Evolutionary conservation across 1,140 invertebrate species (phyloP).

Genomic region (Tetraneura akinire): DNA sequence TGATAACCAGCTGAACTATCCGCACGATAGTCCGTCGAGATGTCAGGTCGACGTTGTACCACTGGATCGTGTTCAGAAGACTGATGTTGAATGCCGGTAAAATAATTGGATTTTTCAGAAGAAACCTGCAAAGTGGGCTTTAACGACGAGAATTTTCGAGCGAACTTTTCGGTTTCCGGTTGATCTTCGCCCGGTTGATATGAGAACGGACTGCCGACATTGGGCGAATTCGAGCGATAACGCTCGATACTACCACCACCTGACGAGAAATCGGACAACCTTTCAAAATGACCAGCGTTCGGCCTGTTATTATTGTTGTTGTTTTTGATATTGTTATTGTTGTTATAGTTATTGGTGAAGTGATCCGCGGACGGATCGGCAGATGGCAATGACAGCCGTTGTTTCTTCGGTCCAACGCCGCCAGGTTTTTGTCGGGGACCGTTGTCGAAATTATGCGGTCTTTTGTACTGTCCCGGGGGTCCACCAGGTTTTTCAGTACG

Average conservation of each 20-base stretch:
- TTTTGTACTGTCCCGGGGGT: conserved; percentile 1
- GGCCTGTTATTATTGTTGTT: too few relatives aligned
- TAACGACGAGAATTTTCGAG: not conserved
- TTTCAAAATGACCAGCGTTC: not conserved
- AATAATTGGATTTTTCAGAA: not conserved
- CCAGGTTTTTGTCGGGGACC: not conserved
- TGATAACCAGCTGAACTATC: too few relatives aligned
- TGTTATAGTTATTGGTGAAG: not conserved
- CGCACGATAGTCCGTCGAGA: not conserved
- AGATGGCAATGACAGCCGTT: not conserved
- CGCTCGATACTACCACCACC: not conserved
- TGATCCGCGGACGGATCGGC: not conserved
- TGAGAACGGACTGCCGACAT: not conserved
- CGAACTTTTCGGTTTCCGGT: not conserved
- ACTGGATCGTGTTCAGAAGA: conserved; percentile 11
- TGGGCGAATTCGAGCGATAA: not conserved
- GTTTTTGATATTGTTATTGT: too few relatives aligned
- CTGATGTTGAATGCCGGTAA: not conserved
- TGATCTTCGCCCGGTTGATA: not conserved
- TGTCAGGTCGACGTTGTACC: not conserved
- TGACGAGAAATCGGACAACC: not conserved
- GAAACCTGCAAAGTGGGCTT: not conserved
- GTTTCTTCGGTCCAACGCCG: not conserved
- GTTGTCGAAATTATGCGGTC: not conserved
- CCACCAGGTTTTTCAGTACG: not conserved